Evolutionary conservation across 2,888 invertebrate genomes (phyloP).

Genomic region (Euplexia lucipara): DNA sequence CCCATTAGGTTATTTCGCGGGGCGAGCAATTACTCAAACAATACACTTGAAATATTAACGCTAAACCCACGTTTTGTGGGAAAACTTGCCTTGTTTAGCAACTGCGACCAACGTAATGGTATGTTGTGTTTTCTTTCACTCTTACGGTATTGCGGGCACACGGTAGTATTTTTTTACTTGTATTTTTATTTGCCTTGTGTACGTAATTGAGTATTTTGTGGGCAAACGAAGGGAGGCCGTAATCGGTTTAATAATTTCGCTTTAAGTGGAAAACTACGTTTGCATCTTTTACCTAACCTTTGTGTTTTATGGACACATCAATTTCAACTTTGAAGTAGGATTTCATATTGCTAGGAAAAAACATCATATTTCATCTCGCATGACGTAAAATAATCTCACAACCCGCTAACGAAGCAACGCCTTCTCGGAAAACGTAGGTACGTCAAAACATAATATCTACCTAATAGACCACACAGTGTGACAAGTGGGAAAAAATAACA

Average conservation of each 20-base stretch:
- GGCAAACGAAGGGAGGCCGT: constrained; percentile 80
- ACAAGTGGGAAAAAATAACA: constrained; percentile 73
- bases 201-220: constrained; percentile 85
- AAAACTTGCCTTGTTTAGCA: constrained; percentile 87
- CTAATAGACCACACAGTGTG: constrained; percentile 82
- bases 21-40: constrained; percentile 86
- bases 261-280: constrained; percentile 72
- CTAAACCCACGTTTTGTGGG: constrained; percentile 85
- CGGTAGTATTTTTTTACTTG: constrained; percentile 71
- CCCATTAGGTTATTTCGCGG: constrained; percentile 83
- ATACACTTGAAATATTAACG: constrained; percentile 86
- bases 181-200: constrained; percentile 82
- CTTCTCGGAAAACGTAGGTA: constrained; percentile 65
- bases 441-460: constrained; percentile 68
- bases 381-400: constrained; percentile 68
- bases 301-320: constrained; percentile 65
- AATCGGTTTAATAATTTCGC: constrained; percentile 81
- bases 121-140: constrained; percentile 79
- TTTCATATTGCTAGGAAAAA: constrained; percentile 50
- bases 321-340: constrained; percentile 39
- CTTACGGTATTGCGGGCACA: constrained; percentile 75
- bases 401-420: constrained; percentile 58
- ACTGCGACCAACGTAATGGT: constrained; percentile 80
- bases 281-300: constrained; percentile 60
- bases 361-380: constrained; percentile 69